These are phyloP conservation scores for Orestias chungarensis DNA, from an alignment of 2,797 vertebrate genomes.

Conservation along the genomic window DNA sequence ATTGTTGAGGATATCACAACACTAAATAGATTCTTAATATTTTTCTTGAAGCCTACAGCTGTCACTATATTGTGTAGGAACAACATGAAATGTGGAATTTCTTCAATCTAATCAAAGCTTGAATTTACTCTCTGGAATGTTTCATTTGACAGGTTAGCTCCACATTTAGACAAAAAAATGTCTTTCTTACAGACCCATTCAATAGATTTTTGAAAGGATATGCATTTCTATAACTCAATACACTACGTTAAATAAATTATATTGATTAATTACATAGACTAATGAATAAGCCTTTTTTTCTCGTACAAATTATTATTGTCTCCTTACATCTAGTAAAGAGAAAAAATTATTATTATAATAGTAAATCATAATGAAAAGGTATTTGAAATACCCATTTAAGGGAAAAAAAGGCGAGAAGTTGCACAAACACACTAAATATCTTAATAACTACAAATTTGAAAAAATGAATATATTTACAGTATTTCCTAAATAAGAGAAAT, in stretches of 20 bases:
- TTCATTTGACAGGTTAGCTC: too few species aligned
- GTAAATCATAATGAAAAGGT: background rate
- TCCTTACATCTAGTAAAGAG: background rate
- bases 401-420: too few species aligned
- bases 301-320: background rate
- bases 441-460: background rate
- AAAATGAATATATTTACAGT: background rate
- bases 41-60: background rate
- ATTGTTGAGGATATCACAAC: background rate
- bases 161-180: too few species aligned
- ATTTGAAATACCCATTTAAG: background rate
- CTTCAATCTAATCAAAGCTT: background rate
- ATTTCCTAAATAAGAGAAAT: background rate
- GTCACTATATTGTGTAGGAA: background rate
- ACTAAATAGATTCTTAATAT: background rate
- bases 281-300: background rate
- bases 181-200: too few species aligned
- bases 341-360: background rate
- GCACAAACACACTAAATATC: too few species aligned
- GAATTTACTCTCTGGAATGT: background rate
- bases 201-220: background rate
- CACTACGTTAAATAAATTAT: background rate
- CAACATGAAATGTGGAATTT: background rate
- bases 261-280: background rate
- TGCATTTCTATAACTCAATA: background rate